Evolutionary conservation across 2,797 vertebrate species (phyloP), one percentile per base, ranked within the genome.

Genomic region (Lates japonicus): DNA sequence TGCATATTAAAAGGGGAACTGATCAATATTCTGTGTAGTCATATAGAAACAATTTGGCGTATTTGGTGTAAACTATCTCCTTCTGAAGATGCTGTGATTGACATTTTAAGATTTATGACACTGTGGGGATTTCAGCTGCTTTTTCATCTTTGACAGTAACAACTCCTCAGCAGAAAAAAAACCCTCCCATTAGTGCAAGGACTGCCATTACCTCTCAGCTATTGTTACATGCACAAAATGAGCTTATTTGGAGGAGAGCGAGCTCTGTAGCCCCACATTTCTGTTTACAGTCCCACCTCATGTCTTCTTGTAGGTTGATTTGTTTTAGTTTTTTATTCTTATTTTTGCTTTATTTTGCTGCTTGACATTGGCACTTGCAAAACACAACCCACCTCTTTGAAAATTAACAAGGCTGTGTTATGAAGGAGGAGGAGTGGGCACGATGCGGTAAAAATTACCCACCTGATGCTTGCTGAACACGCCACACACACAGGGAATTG

Each of bases 141-240:
- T 87, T 82, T 88, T 89, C 83, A 90, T 89, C 70, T 88, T 74
- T 87, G 88, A 85, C 89, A 91, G 73, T 70, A 79, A 81, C 74
- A 86, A 81, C 78, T 83, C 70, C 67, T 90, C 82, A 70, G 76
- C 79, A 67, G 78, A 87, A 65, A 69, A 65, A 69, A 29, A 64
- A 64, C 63, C 70, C 46, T 77, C 71, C 76, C 79, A 87, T 90
- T 88, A 91, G 63, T 25, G 20, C 67, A 69, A 80, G 42, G 46
- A 69, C 85, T 81, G 35, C 71, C 59, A 81, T 85, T 83, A 84
- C 48, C 48, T 73, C 73, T 44, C 65, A 84, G 72, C 70, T 70
- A 51, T 73, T 82, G 76, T 67, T 49, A 66, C 77, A 74, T 76
- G 82, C 71, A 74, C 54, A 75, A 71, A 86, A 82, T 71, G 65